Conservation (phyloP, 2,113 vertebrate species). For the Plecotus auritus region DNA sequence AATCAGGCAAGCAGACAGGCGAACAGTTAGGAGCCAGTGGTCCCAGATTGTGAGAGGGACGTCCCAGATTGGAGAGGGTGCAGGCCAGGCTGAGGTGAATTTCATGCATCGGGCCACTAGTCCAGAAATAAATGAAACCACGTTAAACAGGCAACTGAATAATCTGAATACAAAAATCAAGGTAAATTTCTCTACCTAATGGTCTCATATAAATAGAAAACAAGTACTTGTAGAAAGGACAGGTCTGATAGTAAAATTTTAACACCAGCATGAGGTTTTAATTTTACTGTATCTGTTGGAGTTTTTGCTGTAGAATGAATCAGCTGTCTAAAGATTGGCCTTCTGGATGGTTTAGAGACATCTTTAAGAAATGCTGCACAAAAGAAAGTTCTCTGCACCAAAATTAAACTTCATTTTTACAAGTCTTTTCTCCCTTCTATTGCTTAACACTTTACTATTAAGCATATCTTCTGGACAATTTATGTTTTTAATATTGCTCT, state of each 20-base stretch:
- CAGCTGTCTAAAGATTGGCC: neutral
- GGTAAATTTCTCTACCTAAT: slow-evolving; percentile 4
- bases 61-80: no score
- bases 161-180: slow-evolving; percentile 49
- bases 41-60: no score
- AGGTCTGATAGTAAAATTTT: slow-evolving; percentile 14
- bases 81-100: no score
- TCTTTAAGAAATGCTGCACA: neutral
- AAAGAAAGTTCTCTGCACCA: slow-evolving; percentile 11
- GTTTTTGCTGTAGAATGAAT: slow-evolving; percentile 32
- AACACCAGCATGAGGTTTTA: slow-evolving; percentile 23
- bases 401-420: slow-evolving; percentile 53
- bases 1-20: no score
- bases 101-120: no score
- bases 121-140: slow-evolving; percentile 40
- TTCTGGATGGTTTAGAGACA: neutral
- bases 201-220: slow-evolving; percentile 15
- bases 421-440: slow-evolving; percentile 14
- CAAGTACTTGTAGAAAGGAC: slow-evolving; percentile 2
- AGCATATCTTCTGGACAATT: slow-evolving; percentile 37
- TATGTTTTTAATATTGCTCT: slow-evolving; percentile 57
- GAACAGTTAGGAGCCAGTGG: no score
- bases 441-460: slow-evolving; percentile 30
- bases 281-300: slow-evolving; percentile 13
- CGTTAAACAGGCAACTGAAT: slow-evolving; percentile 40